Evolutionary conservation across 2,113 vertebrate species (phyloP).

Genomic region (Bombycilla garrulus): DNA sequence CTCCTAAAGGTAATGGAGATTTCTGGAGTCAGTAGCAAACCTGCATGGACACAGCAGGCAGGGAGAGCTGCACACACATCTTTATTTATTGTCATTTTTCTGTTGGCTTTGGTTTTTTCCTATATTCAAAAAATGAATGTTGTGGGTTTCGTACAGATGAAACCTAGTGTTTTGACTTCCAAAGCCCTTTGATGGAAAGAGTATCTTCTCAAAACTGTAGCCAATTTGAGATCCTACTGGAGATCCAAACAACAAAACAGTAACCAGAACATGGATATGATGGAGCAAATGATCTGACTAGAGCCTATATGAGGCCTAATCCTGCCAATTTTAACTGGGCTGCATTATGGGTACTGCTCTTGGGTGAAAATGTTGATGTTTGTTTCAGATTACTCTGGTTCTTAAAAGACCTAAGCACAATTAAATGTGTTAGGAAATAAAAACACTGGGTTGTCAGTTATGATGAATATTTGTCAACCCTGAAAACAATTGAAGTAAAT

Average conservation of each 20-base stretch:
- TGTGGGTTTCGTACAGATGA: background rate
- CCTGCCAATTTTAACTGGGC: background rate
- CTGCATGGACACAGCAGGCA: accelerated
- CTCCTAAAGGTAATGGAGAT: background rate
- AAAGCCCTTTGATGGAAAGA: background rate
- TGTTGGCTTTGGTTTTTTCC: background rate
- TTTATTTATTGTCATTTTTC: background rate
- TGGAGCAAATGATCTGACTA: background rate
- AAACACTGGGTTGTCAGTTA: background rate
- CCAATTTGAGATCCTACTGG: background rate
- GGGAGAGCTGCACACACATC: background rate
- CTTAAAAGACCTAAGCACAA: background rate
- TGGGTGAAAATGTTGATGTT: background rate
- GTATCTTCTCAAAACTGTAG: background rate
- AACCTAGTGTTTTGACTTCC: background rate
- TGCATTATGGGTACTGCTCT: background rate
- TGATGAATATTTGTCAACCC: background rate
- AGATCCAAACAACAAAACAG: background rate
- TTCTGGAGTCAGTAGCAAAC: background rate
- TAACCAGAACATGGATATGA: background rate
- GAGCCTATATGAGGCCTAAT: background rate
- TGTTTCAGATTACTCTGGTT: background rate
- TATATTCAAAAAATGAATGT: background rate
- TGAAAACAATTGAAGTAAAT: background rate
- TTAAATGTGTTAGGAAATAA: background rate